A percentile compares a stretch with the other conserved stretches of the same genome.
These are phyloP conservation scores for Tringa solitaria DNA, from an alignment of 2,113 vertebrate genomes.

Conservation along the genomic window DNA sequence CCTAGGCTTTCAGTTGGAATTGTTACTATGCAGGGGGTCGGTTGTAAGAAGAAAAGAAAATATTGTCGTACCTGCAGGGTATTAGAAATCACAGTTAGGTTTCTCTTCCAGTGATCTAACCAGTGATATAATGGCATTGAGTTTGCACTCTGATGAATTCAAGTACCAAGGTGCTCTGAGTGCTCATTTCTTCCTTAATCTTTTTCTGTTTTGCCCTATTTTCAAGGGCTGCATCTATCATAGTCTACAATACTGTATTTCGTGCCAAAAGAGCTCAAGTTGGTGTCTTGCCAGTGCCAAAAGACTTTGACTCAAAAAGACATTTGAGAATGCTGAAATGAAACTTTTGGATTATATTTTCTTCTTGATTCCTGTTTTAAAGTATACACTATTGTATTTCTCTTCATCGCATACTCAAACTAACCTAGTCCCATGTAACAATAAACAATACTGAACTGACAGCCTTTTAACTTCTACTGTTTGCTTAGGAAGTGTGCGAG, in stretches of 20 bases:
- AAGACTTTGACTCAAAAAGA: neutral
- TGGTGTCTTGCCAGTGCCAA: neutral
- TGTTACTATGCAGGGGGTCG: neutral
- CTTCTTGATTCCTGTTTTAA: neutral
- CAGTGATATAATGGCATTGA: neutral
- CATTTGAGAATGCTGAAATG: neutral
- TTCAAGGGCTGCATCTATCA: neutral
- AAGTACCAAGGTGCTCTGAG: neutral
- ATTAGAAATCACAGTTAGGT: neutral
- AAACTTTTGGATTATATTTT: neutral
- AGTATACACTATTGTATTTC: neutral
- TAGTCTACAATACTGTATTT: neutral
- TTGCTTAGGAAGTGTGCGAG: neutral
- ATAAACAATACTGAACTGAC: neutral
- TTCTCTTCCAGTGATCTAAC: neutral
- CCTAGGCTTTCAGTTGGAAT: neutral
- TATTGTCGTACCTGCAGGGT: neutral
- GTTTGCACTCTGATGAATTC: slow-evolving; percentile 1
- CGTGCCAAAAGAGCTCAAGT: neutral
- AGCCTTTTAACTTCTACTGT: neutral
- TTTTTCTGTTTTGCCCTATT: neutral
- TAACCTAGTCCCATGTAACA: neutral
- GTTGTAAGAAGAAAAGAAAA: neutral
- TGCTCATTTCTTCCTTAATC: neutral
- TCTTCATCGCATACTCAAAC: neutral